Evolutionary conservation across 2,797 vertebrate genomes (phyloP), one percentile per base, ranked within the genome.

Genomic region (Discoglossus pictus): DNA sequence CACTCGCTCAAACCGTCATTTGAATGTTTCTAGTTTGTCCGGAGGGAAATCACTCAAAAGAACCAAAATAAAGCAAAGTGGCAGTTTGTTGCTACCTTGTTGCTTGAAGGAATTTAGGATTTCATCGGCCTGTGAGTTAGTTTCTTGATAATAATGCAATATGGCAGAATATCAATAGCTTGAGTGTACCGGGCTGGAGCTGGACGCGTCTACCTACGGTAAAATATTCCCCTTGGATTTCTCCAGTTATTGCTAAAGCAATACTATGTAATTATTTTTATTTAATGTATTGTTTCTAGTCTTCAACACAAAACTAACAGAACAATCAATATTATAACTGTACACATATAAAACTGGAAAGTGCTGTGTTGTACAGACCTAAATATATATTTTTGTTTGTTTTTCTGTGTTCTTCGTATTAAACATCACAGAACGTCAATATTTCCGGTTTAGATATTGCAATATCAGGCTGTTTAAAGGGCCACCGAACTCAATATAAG

Each of bases 151-250:
- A 60, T 75, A 78, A 88, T 80, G 73, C 76, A 78, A 80, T 70
- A 78, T 63, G 80, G 78, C 78, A 83, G 76, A 80, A 80, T 56
- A 69, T 80, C 85, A 82, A 74, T 60, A 81, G 62, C 39, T 80
- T n/a, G 6, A 67, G 67, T 53, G 65, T 73, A 44, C 61, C 50
- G 68, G 50, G 74, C 75, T 75, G 75, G 68, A 81, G 78, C 61
- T 73, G 62, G 79, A 74, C 21, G 72, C 61, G 16, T 82, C 61
- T 68, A 42, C 75, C 47, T 72, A 70, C 35, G 48, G 36, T 35
- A 74, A 75, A 76, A 82, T 58, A 25, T 7, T 21, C 63, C 58
- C 34, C 43, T 68, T 74, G 62, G 65, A 73, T 79, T 79, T 79
- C 68, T 62, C 73, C 42, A 35, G 65, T 66, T 50, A 73, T 54